Conservation (phyloP, 2,888 invertebrate species). For the Fragum whitleyi region DNA sequence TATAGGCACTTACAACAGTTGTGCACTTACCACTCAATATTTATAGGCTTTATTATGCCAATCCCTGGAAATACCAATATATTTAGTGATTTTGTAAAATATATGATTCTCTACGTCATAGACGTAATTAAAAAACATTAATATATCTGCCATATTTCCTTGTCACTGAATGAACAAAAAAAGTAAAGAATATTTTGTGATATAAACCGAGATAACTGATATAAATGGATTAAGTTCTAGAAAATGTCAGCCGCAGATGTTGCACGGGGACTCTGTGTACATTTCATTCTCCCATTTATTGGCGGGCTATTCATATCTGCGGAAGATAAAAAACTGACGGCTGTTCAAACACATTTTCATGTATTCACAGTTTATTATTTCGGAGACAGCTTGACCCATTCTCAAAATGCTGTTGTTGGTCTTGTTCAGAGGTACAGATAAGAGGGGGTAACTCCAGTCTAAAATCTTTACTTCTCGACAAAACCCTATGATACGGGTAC, state of each 20-base stretch:
- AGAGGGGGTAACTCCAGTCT: too few species aligned
- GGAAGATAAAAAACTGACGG: constrained; percentile 9
- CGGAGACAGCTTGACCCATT: constrained; percentile 18
- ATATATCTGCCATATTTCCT: neutral
- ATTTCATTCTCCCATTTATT: constrained; percentile 22
- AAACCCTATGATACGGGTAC: too few species aligned
- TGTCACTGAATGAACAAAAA: neutral
- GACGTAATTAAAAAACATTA: too few species aligned
- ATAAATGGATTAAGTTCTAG: constrained; percentile 7
- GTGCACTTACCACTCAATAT: too few species aligned
- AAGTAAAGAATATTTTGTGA: neutral
- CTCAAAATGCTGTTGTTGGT: neutral
- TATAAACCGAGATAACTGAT: constrained; percentile 1
- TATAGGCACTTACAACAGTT: too few species aligned
- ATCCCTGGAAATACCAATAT: too few species aligned
- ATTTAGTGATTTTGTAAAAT: too few species aligned
- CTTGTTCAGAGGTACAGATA: too few species aligned
- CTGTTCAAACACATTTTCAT: constrained; percentile 21
- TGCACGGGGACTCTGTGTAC: constrained; percentile 9
- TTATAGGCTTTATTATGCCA: too few species aligned
- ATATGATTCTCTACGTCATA: too few species aligned
- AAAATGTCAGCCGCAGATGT: constrained; percentile 19
- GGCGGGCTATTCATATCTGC: neutral
- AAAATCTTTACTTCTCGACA: too few species aligned
- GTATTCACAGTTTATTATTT: constrained; percentile 15